Evolutionary conservation across 2,888 invertebrate genomes (phyloP).

Genomic region (Antheraea assamensis): DNA sequence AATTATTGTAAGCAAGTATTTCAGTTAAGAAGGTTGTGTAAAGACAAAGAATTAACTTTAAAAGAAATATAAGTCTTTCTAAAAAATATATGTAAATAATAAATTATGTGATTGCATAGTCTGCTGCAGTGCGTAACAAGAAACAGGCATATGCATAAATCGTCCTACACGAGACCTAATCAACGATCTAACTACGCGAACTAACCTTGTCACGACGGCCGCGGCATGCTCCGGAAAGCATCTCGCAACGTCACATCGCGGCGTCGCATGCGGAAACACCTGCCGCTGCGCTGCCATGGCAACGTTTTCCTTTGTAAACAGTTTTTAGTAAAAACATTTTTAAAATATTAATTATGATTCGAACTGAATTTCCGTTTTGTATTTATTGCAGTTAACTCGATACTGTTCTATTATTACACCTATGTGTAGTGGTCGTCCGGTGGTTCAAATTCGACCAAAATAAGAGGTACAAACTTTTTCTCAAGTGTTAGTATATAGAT

Average conservation of each 20-base stretch:
- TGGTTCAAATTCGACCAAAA: no score
- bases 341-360: no score
- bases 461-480: no score
- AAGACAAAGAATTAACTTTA: not conserved
- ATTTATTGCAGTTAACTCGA: not conserved
- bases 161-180: slow-evolving; percentile 24
- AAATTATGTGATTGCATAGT: not conserved
- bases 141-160: slow-evolving; percentile 20
- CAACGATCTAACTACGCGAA: slow-evolving; percentile 28
- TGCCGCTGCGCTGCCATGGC: slow-evolving; percentile 27
- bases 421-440: no score
- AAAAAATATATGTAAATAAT: not conserved
- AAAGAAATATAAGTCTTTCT: not conserved
- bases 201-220: slow-evolving; percentile 29
- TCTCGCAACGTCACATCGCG: slow-evolving; percentile 29
- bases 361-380: not conserved
- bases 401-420: no score
- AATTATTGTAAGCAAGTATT: no score
- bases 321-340: not conserved
- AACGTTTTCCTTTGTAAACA: slow-evolving; percentile 15
- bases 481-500: no score
- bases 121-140: slow-evolving; percentile 10
- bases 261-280: slow-evolving; percentile 27
- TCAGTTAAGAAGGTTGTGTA: not conserved
- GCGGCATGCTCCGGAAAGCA: slow-evolving; percentile 29